These are phyloP conservation scores for Hydropsyche betteni DNA, from an alignment of 2,888 invertebrate species.

Conservation along the genomic window DNA sequence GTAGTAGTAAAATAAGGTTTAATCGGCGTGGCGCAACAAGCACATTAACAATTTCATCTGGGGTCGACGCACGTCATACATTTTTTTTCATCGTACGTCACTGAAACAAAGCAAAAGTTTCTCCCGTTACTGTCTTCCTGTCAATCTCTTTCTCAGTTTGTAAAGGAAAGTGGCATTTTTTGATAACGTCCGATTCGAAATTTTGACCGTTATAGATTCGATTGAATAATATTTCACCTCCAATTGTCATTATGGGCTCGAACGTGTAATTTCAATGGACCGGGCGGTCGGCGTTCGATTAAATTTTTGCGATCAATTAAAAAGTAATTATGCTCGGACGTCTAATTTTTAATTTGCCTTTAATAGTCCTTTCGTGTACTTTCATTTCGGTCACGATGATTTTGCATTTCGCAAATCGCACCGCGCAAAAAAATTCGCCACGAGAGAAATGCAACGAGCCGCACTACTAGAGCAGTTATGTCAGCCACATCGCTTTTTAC, in stretches of 20 bases:
- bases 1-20: conserved; percentile 24
- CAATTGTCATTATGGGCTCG: no score
- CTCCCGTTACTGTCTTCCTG: conserved; percentile 30
- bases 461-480: no score
- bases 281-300: no score
- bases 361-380: conserved; percentile 17
- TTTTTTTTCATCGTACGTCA: conserved; percentile 1
- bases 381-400: conserved; percentile 15
- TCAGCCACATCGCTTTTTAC: background rate
- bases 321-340: background rate
- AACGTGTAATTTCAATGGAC: no score
- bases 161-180: no score
- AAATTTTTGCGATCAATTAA: background rate
- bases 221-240: no score
- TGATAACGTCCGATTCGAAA: no score
- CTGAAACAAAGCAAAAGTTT: conserved; percentile 18
- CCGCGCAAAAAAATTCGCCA: background rate
- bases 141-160: conserved; percentile 9
- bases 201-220: no score
- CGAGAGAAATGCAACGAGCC: background rate
- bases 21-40: conserved; percentile 6
- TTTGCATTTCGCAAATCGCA: conserved; percentile 4
- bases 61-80: background rate
- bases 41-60: background rate
- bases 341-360: conserved; percentile 8